phyloP scores from a whole-genome alignment of 2,797 vertebrate species.

The Urosaurus nigricauda region DNA sequence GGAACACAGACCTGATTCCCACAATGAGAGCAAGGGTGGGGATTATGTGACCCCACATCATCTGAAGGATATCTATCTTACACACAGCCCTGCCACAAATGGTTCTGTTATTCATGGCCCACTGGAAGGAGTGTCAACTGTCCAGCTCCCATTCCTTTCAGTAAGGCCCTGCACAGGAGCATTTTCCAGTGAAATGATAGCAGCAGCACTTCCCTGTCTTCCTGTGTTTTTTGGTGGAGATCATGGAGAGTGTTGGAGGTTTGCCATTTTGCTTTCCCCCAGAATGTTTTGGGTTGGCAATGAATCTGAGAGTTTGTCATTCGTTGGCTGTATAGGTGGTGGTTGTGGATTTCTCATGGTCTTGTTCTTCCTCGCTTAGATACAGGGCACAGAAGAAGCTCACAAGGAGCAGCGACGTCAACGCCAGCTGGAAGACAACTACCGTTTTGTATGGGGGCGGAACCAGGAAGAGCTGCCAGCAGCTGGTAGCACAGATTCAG shows the following conservation, averaged over 20 bases:
- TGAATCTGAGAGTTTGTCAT: neutral
- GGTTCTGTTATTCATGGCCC: too few relatives aligned
- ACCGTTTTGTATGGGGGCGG: conserved; percentile 89
- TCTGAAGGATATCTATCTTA: too few relatives aligned
- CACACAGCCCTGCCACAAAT: neutral
- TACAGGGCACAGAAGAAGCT: conserved; percentile 91
- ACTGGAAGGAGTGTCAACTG: neutral
- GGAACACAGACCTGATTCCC: neutral
- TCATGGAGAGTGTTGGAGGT: neutral
- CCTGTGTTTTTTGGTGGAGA: neutral
- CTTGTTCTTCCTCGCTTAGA: conserved; percentile 73
- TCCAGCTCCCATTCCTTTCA: neutral
- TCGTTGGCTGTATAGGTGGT: neutral
- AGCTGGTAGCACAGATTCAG: conserved; percentile 79
- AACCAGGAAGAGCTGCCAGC: conserved; percentile 57
- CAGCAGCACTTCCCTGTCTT: neutral
- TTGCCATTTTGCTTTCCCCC: neutral
- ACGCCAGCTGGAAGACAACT: conserved; percentile 92
- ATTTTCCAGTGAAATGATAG: neutral
- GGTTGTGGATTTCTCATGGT: neutral
- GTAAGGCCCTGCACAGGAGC: neutral
- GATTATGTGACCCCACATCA: too few relatives aligned
- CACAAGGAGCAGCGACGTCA: conserved; percentile 91
- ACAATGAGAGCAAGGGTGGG: too few relatives aligned
- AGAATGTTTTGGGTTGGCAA: neutral